Evolutionary conservation across 2,113 vertebrate genomes (phyloP), one percentile per base, ranked within the genome.

Genomic region (Istiophorus platypterus): DNA sequence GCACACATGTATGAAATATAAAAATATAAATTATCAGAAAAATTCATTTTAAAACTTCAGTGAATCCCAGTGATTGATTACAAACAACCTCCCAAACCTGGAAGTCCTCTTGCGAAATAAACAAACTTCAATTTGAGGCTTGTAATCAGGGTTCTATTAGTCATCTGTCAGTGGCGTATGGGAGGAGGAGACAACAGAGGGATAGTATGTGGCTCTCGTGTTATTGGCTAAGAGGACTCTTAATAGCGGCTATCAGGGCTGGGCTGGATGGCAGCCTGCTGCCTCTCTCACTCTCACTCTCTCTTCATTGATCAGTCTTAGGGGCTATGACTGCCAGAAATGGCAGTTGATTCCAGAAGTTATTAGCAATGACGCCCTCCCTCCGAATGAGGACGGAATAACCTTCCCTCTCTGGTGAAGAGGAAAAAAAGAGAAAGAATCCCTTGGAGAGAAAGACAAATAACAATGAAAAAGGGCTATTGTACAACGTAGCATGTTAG

Each of bases 171-270:
- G 76, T 31, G 77, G 72, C 78, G 57, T 65, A 76, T 54, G 87
- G 83, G 74, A 76, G 85, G 76, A 89, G 5, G 78, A 87, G 72
- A 81, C 86, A 88, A 67, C 88, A 85, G 86, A 77, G 70, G 87
- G 82, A 81, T 81, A 78, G 84, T 52, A 78, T 80, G 86, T 65
- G 76, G 78, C 77, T 76, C 62, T 71, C 72, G 77, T 86, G 80
- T 87, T 78, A 76, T 80, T 72, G 91, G 92, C 80, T 80, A 80
- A 75, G 66, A 76, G 81, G 68, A 83, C 70, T 76, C 81, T 83
- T 91, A 87, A 92, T 89, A 88, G 85, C 89, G 88, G 91, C 89
- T 87, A 85, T 92, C 88, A 72, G 85, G 79, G 57, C 84, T 71
- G 12, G 89, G 69, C 87, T 91, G 91, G 92, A 88, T 47, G 81